Base-by-base conservation (phyloP, 23 tunicate species). In the Clavelina lepadiformis region DNA sequence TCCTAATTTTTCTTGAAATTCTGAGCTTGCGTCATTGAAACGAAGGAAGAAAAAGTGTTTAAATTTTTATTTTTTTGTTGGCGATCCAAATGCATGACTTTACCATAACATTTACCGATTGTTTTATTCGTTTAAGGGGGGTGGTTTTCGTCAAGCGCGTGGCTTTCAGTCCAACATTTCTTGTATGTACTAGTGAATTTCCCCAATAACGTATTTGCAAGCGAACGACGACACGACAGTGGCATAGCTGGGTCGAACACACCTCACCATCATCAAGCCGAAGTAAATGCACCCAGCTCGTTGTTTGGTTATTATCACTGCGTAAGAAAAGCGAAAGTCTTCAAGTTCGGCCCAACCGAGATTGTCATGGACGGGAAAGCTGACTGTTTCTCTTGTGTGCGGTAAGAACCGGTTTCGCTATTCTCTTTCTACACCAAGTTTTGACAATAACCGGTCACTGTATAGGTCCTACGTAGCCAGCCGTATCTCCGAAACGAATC, bases 61-160 rank as follows among this genome's bases (percentile, higher is more conserved):
- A n/a, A n/a, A n/a, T n/a, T n/a, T n/a, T n/a, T n/a, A n/a, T n/a
- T n/a, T n/a, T n/a, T n/a, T n/a, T n/a, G n/a, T n/a, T n/a, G n/a
- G n/a, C n/a, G n/a, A n/a, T n/a, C n/a, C n/a, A n/a, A n/a, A n/a
- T n/a, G n/a, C n/a, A n/a, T n/a, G n/a, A n/a, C n/a, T n/a, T n/a
- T n/a, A n/a, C n/a, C n/a, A n/a, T n/a, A n/a, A n/a, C n/a, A n/a
- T n/a, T n/a, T 21, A n/a, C 24, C 26, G 20, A 26, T 46, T 13
- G 18, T 0, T 46, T 15, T 28, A 46, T 5, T 65, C 1, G 28
- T 38, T 61, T 7, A 33, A 76, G 82, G 82, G 28, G 66, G 74
- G 74, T 76, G 82, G 82, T 1, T 76, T 3, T 45, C 82, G 6
- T 65, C 82, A 0, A 51, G 31, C 6, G 51, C 56, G 2, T n/a